Evolutionary conservation across 2,797 vertebrate genomes (phyloP).

Genomic region (Onychomys torridus): DNA sequence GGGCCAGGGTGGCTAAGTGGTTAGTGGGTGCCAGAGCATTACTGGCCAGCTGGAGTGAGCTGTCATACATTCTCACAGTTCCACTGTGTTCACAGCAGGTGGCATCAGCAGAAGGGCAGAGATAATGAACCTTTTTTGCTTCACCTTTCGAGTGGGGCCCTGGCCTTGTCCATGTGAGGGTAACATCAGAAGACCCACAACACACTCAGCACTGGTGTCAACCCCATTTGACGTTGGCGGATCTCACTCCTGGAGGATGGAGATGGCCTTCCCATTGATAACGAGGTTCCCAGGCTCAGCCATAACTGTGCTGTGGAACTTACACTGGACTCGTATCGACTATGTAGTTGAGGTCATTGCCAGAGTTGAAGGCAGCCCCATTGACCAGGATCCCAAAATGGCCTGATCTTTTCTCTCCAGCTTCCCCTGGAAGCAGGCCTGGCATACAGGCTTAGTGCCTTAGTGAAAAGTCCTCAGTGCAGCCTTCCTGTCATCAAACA

Average conservation of each 20-base stretch:
- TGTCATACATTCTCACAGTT: background rate
- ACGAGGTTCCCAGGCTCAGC: background rate
- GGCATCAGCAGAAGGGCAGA: background rate
- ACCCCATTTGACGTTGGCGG: background rate
- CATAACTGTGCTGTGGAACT: background rate
- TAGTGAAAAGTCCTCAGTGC: background rate
- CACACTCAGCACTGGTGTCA: background rate
- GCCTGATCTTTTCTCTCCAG: background rate
- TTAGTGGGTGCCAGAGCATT: background rate
- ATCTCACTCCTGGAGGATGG: background rate
- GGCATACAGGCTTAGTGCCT: no score
- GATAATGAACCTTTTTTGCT: background rate
- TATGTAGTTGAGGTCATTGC: background rate
- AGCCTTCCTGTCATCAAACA: background rate
- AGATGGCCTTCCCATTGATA: background rate
- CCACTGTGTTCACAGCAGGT: no score
- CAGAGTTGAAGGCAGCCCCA: background rate
- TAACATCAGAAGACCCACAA: background rate
- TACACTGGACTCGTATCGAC: background rate
- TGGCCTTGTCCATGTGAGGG: background rate
- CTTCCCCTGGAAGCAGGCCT: background rate
- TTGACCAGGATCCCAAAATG: background rate
- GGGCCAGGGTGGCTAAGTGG: background rate
- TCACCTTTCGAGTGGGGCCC: background rate
- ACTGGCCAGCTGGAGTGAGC: no score